Conservation (phyloP, 2,113 vertebrate species). For the Pampusana beccarii region DNA sequence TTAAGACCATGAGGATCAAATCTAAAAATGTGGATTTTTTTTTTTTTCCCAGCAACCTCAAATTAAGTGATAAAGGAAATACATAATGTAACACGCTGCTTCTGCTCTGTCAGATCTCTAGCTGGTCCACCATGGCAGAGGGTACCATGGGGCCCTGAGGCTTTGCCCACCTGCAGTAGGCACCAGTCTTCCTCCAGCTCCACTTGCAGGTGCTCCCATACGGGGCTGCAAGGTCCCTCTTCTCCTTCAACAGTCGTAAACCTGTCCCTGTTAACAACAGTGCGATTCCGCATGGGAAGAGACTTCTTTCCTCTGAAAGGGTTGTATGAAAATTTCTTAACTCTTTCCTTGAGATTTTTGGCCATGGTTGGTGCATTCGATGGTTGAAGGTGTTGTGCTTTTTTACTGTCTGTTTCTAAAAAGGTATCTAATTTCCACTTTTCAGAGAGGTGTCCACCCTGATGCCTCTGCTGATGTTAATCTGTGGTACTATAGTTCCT, state of each 20-base stretch:
- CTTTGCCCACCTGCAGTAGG: neutral
- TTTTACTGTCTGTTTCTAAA: neutral
- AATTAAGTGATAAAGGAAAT: slow-evolving; percentile 13
- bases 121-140: accelerated
- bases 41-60: slow-evolving; percentile 1
- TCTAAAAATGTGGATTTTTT: slow-evolving; percentile 37
- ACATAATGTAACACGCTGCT: neutral
- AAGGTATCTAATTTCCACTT: neutral
- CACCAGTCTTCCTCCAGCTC: neutral
- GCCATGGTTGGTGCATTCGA: neutral
- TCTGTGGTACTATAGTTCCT: neutral
- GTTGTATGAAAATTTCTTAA: neutral
- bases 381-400: neutral
- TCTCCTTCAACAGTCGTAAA: neutral
- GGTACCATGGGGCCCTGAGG: neutral
- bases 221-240: too few species aligned
- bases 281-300: neutral
- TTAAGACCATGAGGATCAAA: slow-evolving; percentile 75
- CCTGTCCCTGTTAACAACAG: neutral
- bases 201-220: neutral
- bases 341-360: neutral
- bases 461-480: accelerated
- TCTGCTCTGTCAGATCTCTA: neutral
- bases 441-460: neutral
- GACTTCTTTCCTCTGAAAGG: neutral